Conservation (phyloP, 2,888 invertebrate genomes). For the Lochmaea capreae region DNA sequence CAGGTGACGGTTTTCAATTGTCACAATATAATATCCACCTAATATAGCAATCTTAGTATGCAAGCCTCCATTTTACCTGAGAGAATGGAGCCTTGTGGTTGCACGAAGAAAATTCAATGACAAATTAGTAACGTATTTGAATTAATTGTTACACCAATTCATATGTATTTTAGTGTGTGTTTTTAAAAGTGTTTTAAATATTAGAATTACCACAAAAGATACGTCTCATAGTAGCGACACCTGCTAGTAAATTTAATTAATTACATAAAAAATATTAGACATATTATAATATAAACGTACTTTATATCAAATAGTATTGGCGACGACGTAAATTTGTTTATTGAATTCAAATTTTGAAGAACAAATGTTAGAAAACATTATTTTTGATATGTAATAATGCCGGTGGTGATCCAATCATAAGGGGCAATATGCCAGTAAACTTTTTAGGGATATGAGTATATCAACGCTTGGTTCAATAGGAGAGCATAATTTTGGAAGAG, state of each 20-base stretch:
- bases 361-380: not conserved
- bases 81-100: constrained; percentile 86
- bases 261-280: not conserved
- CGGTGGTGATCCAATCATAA: too few relatives aligned
- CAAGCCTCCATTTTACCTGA: constrained; percentile 84
- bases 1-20: constrained; percentile 50
- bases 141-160: constrained; percentile 2
- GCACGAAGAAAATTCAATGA: constrained; percentile 70
- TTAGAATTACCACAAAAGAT: not conserved
- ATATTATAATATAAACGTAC: too few relatives aligned
- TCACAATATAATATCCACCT: constrained; percentile 48
- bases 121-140: constrained; percentile 45
- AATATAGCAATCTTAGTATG: constrained; percentile 64
- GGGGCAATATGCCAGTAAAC: too few relatives aligned
- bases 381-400: too few relatives aligned
- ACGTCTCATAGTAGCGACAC: not conserved
- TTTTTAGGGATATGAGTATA: too few relatives aligned
- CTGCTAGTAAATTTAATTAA: not conserved
- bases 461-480: too few relatives aligned
- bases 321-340: too few relatives aligned
- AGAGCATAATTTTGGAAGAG: too few relatives aligned
- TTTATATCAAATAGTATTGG: not conserved
- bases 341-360: not conserved
- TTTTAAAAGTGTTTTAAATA: not conserved
- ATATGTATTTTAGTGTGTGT: constrained; percentile 4